phyloP scores from a whole-genome alignment of 2,113 vertebrate species.

The Catharus fuscescens region DNA sequence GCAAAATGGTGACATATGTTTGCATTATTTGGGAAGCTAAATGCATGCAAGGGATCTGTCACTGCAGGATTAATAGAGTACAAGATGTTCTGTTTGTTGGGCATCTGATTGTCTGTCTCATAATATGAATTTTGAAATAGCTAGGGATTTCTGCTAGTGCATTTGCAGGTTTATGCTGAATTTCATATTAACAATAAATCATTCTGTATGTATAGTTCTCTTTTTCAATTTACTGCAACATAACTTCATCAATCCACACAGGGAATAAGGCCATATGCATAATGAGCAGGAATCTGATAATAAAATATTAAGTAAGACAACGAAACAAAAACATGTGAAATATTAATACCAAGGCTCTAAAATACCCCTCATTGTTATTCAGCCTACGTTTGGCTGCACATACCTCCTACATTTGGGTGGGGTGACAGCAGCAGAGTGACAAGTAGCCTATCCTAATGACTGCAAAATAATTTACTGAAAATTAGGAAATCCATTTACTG shows the following conservation, averaged over 20 bases:
- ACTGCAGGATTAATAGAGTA: slow-evolving; percentile 72
- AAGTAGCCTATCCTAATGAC: not conserved
- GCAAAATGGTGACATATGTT: slow-evolving; percentile 75
- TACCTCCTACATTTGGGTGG: not conserved
- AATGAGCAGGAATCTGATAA: slow-evolving; percentile 64
- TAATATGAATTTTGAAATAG: slow-evolving; percentile 75
- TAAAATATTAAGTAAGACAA: slow-evolving; percentile 75
- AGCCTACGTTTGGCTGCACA: not conserved
- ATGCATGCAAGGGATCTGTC: slow-evolving; percentile 73
- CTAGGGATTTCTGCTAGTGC: slow-evolving; percentile 66
- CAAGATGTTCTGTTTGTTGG: slow-evolving; percentile 69
- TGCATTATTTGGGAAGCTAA: slow-evolving; percentile 77
- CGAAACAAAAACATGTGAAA: slow-evolving; percentile 67
- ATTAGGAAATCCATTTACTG: not conserved
- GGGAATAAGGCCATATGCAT: slow-evolving; percentile 13
- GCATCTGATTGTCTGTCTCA: slow-evolving; percentile 73
- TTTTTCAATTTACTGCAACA: slow-evolving; percentile 69
- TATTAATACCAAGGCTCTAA: slow-evolving; percentile 62
- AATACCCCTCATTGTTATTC: slow-evolving; percentile 42
- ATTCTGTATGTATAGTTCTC: slow-evolving; percentile 61
- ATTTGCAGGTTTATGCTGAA: slow-evolving; percentile 67
- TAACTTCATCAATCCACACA: slow-evolving; percentile 55
- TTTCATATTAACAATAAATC: slow-evolving; percentile 75
- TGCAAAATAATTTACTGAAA: slow-evolving; percentile 8
- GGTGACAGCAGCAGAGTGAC: not conserved